Conservation (phyloP, 2,113 vertebrate species). For the Cephalophus harveyi region DNA sequence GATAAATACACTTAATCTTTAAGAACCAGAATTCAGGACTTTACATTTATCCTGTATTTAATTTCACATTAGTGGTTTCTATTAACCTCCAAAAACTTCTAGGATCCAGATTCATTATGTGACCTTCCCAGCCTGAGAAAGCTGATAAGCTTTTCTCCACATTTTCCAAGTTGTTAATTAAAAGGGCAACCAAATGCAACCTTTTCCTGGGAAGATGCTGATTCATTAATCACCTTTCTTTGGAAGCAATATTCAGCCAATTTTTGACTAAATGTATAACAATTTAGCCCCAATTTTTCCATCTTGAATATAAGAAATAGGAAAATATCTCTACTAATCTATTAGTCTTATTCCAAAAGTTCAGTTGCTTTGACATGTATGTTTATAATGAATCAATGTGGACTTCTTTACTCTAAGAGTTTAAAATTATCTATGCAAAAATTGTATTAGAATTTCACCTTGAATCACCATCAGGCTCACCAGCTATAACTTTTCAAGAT, state of each 20-base stretch:
- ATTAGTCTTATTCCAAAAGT: background rate
- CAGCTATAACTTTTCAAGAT: background rate
- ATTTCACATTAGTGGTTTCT: conserved; percentile 3
- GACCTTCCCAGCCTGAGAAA: background rate
- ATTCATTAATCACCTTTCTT: background rate
- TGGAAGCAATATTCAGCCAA: background rate
- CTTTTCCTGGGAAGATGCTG: background rate
- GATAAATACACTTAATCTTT: background rate
- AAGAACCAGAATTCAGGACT: background rate
- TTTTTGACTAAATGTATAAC: background rate
- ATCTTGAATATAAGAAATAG: background rate
- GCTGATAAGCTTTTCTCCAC: background rate
- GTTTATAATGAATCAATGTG: background rate
- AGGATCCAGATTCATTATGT: background rate
- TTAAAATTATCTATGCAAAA: background rate
- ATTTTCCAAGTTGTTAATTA: background rate
- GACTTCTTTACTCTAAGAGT: background rate
- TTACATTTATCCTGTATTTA: background rate
- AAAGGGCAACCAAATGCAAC: background rate
- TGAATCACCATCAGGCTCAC: background rate
- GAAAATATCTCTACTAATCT: background rate
- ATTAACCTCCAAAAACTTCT: background rate
- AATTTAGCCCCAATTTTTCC: background rate
- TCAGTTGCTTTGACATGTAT: background rate
- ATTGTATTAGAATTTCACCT: background rate